Base-by-base conservation (phyloP, 2,888 invertebrate species). In the Neocrepidodera transversa region DNA sequence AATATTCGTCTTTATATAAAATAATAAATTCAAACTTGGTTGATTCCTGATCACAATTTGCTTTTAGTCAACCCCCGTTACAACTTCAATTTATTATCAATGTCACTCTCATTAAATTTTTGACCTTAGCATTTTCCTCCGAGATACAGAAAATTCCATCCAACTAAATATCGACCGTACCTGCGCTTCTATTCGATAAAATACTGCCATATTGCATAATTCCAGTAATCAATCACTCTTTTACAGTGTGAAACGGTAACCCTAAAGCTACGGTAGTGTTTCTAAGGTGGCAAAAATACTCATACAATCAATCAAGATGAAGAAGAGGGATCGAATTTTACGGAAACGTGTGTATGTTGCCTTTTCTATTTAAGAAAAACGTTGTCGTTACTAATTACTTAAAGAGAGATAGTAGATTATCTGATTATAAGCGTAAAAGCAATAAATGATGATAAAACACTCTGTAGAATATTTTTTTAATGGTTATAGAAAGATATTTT, bases 191-290 rank as follows among this genome's bases (percentile, higher is more conserved):
- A 28, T 30, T 48, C 35, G 35, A 63, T 53, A 53, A 58, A 60
- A 58, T 53, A 60, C 54, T 43, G 58, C 60, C 48, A 57, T 51
- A 40, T 49, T 60, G 59, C 54, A 63, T 61, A 65, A 56, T 66
- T 61, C 42, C 54, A 40, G 62, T 59, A 67, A 67, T 68, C 68
- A 67, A 67, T 68, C 66, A 68, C 65, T 50, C 60, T 58, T 47
- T 61, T 62, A 57, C 59, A 50, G 40, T 60, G 58, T 53, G 43
- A 38, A 40, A 51, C 53, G 49, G 58, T 54, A 35, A 43, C 32
- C 55, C 26, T 54, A 40, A 49, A 49, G 32, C 35, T 40, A 58
- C 58, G 60, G 50, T 60, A 62, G 55, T 67, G 62, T 67, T 67
- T 63, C 38, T 49, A 23, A 26, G 16, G 45, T 52, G 28, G 45